These are phyloP conservation scores for Nycticryphes semicollaris DNA, from an alignment of 2,113 vertebrate species.

Conservation along the genomic window DNA sequence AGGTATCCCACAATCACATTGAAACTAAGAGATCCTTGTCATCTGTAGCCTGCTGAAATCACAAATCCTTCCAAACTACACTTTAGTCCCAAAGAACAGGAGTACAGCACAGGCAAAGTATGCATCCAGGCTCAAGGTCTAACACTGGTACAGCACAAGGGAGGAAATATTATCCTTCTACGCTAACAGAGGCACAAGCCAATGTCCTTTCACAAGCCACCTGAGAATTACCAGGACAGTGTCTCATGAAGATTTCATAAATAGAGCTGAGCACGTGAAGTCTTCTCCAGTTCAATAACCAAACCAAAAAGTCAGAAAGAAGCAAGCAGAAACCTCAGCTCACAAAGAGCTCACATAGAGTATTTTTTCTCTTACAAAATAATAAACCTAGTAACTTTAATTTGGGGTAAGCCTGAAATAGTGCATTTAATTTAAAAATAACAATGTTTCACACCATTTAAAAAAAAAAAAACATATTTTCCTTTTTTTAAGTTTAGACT, in stretches of 20 bases:
- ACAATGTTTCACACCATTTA: background rate
- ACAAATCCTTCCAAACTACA: background rate
- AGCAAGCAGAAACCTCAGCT: background rate
- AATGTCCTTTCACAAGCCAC: background rate
- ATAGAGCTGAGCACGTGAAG: background rate
- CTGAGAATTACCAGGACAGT: background rate
- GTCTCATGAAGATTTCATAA: background rate
- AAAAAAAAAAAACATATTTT: background rate
- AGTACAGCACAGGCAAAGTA: background rate
- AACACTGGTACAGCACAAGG: background rate
- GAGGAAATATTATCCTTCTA: background rate
- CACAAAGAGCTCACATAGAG: background rate
- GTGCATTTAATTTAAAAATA: background rate
- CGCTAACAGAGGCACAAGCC: background rate
- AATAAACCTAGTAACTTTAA: background rate
- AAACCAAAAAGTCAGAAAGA: background rate
- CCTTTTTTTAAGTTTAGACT: background rate
- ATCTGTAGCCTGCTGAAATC: background rate
- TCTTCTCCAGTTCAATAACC: background rate
- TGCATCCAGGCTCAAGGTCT: background rate
- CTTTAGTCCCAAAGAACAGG: background rate
- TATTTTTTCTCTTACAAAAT: background rate
- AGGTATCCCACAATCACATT: background rate
- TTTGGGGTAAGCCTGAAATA: background rate
- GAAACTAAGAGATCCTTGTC: background rate